These are phyloP conservation scores for Ochropleura leucogaster DNA, from an alignment of 2,888 invertebrate species.

Conservation along the genomic window DNA sequence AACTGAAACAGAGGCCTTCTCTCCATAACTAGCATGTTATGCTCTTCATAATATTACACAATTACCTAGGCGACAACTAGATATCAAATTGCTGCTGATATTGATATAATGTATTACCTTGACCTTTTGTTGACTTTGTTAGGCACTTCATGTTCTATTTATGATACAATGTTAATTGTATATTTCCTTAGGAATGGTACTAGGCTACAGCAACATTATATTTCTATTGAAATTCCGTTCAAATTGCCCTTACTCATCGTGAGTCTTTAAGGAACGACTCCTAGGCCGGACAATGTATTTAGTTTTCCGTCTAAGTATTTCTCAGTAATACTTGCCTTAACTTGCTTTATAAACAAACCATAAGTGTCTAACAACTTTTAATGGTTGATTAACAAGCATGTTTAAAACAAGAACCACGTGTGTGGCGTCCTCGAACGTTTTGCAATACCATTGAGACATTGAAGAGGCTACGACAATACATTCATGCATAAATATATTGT, in stretches of 20 bases:
- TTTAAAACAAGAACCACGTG: neutral
- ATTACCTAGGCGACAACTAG: conserved; percentile 2
- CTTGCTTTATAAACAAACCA: neutral
- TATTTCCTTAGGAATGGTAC: conserved; percentile 21
- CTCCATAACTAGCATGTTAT: neutral
- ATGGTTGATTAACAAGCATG: neutral
- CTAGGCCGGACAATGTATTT: neutral
- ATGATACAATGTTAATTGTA: conserved; percentile 18
- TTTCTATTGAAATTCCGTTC: neutral
- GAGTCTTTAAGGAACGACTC: no score
- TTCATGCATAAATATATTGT: neutral
- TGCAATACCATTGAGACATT: neutral
- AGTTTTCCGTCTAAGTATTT: neutral
- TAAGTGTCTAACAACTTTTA: neutral
- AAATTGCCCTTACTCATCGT: no score
- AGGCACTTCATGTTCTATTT: conserved; percentile 10
- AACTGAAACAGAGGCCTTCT: neutral
- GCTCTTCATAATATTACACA: neutral
- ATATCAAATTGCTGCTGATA: conserved; percentile 42
- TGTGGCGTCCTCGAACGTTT: neutral
- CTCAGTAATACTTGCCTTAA: no score
- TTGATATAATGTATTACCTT: conserved; percentile 39
- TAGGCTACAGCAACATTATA: conserved; percentile 1
- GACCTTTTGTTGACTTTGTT: conserved; percentile 33
- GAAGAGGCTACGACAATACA: neutral